Conservation (phyloP, 2,888 invertebrate species). For the Orthonevra nobilis region DNA sequence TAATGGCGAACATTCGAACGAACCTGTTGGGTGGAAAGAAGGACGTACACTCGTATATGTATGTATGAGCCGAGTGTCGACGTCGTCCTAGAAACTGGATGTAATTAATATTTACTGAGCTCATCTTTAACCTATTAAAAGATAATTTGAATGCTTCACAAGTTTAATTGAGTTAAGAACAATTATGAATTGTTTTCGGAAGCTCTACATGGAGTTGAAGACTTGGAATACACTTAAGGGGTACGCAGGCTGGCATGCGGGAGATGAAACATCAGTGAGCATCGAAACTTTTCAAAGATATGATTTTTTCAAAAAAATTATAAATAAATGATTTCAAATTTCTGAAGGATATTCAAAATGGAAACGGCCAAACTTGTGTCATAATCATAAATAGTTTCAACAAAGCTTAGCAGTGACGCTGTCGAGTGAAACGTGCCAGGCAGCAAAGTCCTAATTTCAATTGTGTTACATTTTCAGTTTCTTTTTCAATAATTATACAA, state of each 20-base stretch:
- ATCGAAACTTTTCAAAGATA: background rate
- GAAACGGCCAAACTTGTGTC: no score
- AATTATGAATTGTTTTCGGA: conserved; percentile 63
- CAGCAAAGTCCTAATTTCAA: no score
- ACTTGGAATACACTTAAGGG: no score
- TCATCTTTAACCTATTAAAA: conserved; percentile 66
- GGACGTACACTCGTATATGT: background rate
- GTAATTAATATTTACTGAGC: conserved; percentile 65
- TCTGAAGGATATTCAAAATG: no score
- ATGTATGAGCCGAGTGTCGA: background rate
- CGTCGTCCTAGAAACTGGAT: conserved; percentile 26
- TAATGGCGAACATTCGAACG: conserved; percentile 16
- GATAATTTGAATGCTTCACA: conserved; percentile 64
- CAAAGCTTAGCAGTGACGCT: no score
- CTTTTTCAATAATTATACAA: no score
- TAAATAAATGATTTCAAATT: no score
- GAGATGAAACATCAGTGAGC: background rate
- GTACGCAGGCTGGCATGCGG: no score
- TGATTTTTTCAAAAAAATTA: no score
- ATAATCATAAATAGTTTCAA: no score
- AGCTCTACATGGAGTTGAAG: conserved; percentile 11
- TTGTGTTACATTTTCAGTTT: no score
- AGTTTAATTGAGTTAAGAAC: conserved; percentile 63
- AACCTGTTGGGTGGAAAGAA: background rate
- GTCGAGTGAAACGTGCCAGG: no score